Evolutionary conservation across 2,888 invertebrate species (phyloP).

Genomic region (Pandemis corylana): DNA sequence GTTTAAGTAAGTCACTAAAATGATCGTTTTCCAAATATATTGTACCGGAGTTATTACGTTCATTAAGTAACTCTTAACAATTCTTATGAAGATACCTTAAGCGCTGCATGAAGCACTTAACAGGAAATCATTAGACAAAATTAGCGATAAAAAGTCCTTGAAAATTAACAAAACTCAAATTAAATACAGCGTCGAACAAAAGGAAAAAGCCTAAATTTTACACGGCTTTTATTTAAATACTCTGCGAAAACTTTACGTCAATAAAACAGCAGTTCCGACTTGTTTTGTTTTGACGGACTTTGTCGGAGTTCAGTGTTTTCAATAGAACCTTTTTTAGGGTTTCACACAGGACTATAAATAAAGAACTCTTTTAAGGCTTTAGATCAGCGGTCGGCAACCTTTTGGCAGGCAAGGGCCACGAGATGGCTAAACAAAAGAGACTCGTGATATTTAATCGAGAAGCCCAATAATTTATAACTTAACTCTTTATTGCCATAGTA

Average conservation of each 20-base stretch:
- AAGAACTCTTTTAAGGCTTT: background rate
- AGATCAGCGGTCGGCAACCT: background rate
- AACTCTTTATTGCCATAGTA: too few species aligned
- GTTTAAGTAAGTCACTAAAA: too few species aligned
- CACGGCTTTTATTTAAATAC: slow-evolving; percentile 44
- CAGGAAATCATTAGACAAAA: slow-evolving; percentile 2
- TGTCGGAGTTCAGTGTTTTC: slow-evolving; percentile 10
- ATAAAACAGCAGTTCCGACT: slow-evolving; percentile 37
- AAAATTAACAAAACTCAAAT: slow-evolving; percentile 6
- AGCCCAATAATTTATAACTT: too few species aligned
- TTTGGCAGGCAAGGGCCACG: too few species aligned
- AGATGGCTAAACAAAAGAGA: too few species aligned
- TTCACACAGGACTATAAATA: background rate
- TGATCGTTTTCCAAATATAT: too few species aligned
- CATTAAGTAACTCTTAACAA: too few species aligned
- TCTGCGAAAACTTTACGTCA: slow-evolving; percentile 39
- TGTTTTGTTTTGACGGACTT: slow-evolving; percentile 33
- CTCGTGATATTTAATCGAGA: too few species aligned
- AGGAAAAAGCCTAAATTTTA: slow-evolving; percentile 20
- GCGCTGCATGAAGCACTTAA: background rate
- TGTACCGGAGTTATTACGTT: too few species aligned
- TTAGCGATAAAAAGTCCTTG: background rate
- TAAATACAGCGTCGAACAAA: slow-evolving; percentile 18
- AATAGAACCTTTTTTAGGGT: slow-evolving; percentile 1
- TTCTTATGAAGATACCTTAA: too few species aligned